Evolutionary conservation across 1,140 invertebrate species (phyloP).

Genomic region (Sarcophaga bullata): DNA sequence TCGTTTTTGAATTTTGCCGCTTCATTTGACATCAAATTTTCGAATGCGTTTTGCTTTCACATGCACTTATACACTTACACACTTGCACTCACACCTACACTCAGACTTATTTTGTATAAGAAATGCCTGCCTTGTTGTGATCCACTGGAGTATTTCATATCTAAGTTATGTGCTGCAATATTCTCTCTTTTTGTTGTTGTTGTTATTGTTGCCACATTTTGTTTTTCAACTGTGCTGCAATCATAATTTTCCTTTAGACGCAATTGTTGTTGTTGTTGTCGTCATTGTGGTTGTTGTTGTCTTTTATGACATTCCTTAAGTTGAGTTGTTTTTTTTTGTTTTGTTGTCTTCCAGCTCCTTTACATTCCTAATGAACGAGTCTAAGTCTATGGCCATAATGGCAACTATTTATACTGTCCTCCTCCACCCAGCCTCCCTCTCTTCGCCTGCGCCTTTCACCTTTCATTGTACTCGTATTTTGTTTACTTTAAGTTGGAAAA

Average conservation of each 20-base stretch:
- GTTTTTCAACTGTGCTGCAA: background rate
- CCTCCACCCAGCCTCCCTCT: background rate
- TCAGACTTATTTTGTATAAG: background rate
- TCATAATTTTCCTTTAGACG: background rate
- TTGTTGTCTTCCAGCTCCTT: background rate
- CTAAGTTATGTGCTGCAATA: background rate
- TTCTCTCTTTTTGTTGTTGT: background rate
- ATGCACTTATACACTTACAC: background rate
- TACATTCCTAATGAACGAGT: constrained; percentile 26
- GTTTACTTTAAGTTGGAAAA: constrained; percentile 10
- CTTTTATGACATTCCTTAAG: constrained; percentile 21
- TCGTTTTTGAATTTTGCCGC: constrained; percentile 37
- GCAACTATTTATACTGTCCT: constrained; percentile 18
- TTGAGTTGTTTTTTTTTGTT: background rate
- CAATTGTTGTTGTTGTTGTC: no score
- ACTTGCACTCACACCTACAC: background rate
- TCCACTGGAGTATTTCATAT: background rate
- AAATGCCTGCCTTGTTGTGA: background rate
- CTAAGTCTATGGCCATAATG: constrained; percentile 4
- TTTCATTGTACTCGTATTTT: background rate
- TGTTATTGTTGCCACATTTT: constrained; percentile 5
- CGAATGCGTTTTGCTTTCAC: constrained; percentile 27
- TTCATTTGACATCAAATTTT: constrained; percentile 40
- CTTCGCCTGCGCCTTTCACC: background rate
- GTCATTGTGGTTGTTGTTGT: background rate